Evolutionary conservation across 2,888 invertebrate species (phyloP), one percentile per base, ranked within the genome.

Genomic region (Hydrotaea cyrtoneurina): DNA sequence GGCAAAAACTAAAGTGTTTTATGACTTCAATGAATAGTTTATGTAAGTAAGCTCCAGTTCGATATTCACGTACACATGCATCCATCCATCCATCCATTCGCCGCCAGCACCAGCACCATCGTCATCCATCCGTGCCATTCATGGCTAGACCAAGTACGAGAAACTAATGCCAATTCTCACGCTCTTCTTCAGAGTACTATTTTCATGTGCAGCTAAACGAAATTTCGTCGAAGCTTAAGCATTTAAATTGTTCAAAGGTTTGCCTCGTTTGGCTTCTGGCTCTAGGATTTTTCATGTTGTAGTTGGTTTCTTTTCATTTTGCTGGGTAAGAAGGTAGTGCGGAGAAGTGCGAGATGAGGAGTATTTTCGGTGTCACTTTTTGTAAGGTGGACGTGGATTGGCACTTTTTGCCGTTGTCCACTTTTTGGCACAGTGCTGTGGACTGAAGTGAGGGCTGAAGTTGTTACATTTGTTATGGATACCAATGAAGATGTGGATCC

Each of bases 161-260:
- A 15, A 64, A 66, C 31, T 43, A 78, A 77, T 53, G 50, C 55
- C 59, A 82, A 79, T 85, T 85, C 82, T 85, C 82, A 82, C 84
- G 79, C 72, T 85, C 66, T 74, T 82, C 76, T 82, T 77, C 62
- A 76, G 62, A 82, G n/a, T n/a, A n/a, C 69, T 72, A 46, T 21
- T 15, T 46, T 43, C 59, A 55, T 26, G 31, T n/a, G 72, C 72
- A 72, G 23, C 55, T 62, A 62, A 72, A 31, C 53, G 53, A 72
- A 72, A 31, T 72, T 72, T 13, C 17, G 19, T 36, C 57, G 15
- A 74, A 17, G 46, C 74, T 15, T 74, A n/a, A 62, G 46, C 43
- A n/a, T 62, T 26, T 26, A 62, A 50, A 21, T 46, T 59, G 31
- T 74, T 74, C 13, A 39, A 23, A 26, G 26, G 39, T 53, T 72